These are phyloP conservation scores for Oceanodroma leucorhoa DNA, from an alignment of 2,797 vertebrate genomes.

Conservation along the genomic window DNA sequence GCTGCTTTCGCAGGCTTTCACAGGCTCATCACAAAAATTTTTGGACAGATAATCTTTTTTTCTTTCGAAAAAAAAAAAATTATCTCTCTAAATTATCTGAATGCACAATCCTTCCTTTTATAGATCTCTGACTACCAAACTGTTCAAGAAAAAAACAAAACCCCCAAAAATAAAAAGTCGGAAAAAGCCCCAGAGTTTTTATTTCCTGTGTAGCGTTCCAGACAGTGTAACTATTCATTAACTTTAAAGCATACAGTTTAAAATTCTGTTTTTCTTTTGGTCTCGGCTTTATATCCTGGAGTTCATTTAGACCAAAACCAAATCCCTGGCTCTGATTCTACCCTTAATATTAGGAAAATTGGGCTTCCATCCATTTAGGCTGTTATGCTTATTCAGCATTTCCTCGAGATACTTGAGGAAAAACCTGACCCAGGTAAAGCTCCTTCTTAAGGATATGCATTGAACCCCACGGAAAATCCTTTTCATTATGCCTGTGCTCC, in stretches of 20 bases:
- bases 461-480: neutral
- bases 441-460: neutral
- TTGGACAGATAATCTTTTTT: neutral
- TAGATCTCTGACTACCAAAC: neutral
- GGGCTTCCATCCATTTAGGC: neutral
- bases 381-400: conserved; percentile 56
- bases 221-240: conserved; percentile 46
- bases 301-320: conserved; percentile 34
- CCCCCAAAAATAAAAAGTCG: neutral
- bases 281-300: conserved; percentile 36
- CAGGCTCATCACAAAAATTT: neutral
- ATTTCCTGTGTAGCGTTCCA: neutral
- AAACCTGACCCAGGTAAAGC: conserved; percentile 49
- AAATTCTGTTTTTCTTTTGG: conserved; percentile 49
- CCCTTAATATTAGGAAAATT: neutral
- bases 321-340: conserved; percentile 42
- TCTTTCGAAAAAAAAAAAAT: neutral
- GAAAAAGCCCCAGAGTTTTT: neutral
- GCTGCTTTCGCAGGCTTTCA: neutral
- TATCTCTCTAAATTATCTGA: neutral
- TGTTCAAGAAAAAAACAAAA: neutral
- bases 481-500: neutral
- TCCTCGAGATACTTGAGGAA: neutral
- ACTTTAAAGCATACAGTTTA: conserved; percentile 36
- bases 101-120: neutral